These are phyloP conservation scores for Geotrypetes seraphini DNA, from an alignment of 2,797 vertebrate species.

Conservation along the genomic window DNA sequence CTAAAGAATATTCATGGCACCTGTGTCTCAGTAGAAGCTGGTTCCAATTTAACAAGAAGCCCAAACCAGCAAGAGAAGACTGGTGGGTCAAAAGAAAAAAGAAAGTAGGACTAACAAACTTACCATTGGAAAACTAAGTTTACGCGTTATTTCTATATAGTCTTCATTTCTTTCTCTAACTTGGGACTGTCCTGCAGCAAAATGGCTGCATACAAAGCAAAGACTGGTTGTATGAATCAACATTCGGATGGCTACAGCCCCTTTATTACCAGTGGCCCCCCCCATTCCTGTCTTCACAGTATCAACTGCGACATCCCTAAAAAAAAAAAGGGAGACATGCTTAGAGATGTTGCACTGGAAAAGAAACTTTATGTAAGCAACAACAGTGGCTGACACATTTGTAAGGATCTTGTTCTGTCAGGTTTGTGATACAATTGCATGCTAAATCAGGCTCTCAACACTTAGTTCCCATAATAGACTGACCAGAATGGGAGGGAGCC, in stretches of 20 bases:
- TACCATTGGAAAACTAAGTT: conserved; percentile 92
- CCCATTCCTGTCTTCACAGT: conserved; percentile 98
- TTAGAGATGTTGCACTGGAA: background rate
- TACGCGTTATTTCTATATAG: conserved; percentile 87
- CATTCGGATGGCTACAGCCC: conserved; percentile 91
- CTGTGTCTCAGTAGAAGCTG: too few relatives aligned
- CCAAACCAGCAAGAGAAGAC: background rate
- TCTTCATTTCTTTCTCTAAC: conserved; percentile 96
- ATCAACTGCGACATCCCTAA: conserved; percentile 91
- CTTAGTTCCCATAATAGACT: too few relatives aligned
- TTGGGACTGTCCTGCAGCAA: conserved; percentile 94
- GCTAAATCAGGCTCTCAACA: too few relatives aligned
- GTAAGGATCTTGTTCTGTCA: too few relatives aligned
- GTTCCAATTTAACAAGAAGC: too few relatives aligned
- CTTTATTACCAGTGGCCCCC: conserved; percentile 94
- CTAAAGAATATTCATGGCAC: too few relatives aligned
- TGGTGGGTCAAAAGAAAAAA: background rate
- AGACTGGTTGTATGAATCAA: conserved; percentile 95
- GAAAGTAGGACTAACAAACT: too few relatives aligned
- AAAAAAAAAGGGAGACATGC: conserved; percentile 3
- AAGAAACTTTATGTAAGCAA: too few relatives aligned
- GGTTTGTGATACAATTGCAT: too few relatives aligned
- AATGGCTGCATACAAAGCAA: conserved; percentile 95
- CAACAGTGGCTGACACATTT: too few relatives aligned
- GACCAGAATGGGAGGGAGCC: too few relatives aligned